Evolutionary conservation across 2,888 invertebrate species (phyloP).

Genomic region (Agrochola macilenta): DNA sequence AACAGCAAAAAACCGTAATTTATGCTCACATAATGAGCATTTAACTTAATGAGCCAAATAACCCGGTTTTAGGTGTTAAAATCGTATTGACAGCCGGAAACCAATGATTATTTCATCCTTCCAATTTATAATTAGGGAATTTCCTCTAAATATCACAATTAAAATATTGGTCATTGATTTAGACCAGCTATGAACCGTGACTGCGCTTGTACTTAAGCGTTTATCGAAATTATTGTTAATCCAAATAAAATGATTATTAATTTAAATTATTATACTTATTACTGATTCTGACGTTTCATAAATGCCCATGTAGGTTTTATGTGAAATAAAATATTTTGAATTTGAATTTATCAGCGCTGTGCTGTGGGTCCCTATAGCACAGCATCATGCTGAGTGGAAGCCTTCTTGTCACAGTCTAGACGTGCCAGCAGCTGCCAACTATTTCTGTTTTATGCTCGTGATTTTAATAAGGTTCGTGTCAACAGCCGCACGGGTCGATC

Average conservation of each 20-base stretch:
- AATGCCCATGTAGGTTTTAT: no score
- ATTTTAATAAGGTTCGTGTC: no score
- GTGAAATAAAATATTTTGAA: no score
- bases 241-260: neutral
- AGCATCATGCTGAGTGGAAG: no score
- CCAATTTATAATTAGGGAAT: constrained; percentile 43
- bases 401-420: no score
- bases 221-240: neutral
- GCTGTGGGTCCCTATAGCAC: no score
- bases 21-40: constrained; percentile 53
- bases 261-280: neutral
- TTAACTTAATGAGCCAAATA: constrained; percentile 48
- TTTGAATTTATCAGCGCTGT: no score
- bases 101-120: constrained; percentile 50
- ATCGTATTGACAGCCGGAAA: constrained; percentile 41
- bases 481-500: no score
- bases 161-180: constrained; percentile 24
- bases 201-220: neutral
- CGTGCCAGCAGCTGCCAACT: no score
- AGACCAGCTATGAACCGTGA: neutral
- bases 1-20: constrained; percentile 51
- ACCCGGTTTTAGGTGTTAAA: constrained; percentile 46
- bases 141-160: constrained; percentile 50
- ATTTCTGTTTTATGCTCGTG: no score
- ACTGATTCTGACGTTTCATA: neutral